Percentiles rank a stretch among this genome's conserved stretches.
phyloP scores from a whole-genome alignment of 30 jellyfish, hydroid and myxozoan species.

The Turritopsis dohrnii region DNA sequence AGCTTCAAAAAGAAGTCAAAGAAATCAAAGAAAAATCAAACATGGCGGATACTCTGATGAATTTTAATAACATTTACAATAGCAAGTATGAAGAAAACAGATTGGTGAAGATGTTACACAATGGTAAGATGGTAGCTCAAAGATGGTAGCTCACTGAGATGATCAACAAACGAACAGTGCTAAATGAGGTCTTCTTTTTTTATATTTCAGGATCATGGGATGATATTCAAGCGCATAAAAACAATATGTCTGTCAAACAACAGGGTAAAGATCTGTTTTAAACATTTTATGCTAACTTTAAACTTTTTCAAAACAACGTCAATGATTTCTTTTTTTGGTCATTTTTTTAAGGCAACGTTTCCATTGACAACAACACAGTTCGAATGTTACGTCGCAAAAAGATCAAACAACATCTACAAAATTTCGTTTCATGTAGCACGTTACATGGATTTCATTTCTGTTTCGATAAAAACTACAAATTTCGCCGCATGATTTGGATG shows the following conservation, averaged over 20 bases:
- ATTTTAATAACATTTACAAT: background rate
- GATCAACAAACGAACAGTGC: no score
- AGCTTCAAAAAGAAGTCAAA: background rate
- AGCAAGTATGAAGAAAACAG: background rate
- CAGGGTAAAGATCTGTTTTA: background rate
- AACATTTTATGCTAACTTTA: background rate
- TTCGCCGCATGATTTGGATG: constrained; percentile 75
- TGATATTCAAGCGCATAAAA: background rate
- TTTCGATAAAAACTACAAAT: constrained; percentile 54
- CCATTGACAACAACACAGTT: background rate
- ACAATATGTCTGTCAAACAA: background rate
- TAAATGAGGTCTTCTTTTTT: no score
- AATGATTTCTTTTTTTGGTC: background rate
- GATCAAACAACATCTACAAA: constrained; percentile 32
- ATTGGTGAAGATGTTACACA: background rate
- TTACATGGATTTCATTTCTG: constrained; percentile 84
- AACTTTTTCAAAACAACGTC: no score
- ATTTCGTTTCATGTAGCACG: constrained; percentile 55
- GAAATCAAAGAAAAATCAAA: background rate
- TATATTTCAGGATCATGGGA: background rate
- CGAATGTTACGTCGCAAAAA: constrained; percentile 30
- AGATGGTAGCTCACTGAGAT: no score
- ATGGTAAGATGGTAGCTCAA: no score
- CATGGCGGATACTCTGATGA: constrained; percentile 1
- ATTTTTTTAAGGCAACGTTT: background rate